These are phyloP conservation scores for Neodiprion pinetum DNA, from an alignment of 1,140 invertebrate genomes.

Conservation along the genomic window DNA sequence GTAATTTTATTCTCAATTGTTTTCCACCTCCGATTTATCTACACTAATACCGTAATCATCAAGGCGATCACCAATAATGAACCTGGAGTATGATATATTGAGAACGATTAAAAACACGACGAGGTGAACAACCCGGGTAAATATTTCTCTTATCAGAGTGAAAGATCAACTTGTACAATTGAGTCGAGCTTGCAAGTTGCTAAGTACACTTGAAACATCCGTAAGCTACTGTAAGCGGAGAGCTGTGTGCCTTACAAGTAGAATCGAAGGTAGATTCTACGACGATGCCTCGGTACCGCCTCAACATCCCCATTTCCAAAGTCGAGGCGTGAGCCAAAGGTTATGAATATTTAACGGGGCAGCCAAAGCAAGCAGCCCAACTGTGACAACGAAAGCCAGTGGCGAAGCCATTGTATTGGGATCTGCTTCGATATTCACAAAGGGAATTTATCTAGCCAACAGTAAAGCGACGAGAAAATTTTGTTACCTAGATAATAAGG, in stretches of 20 bases:
- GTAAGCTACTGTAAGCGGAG: too few relatives aligned
- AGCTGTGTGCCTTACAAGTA: background rate
- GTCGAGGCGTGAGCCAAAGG: background rate
- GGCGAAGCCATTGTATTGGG: background rate
- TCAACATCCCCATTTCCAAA: background rate
- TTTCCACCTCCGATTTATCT: too few relatives aligned
- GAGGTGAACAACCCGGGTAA: too few relatives aligned
- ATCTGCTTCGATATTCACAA: slow-evolving; percentile 1
- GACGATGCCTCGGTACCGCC: background rate
- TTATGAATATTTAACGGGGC: background rate
- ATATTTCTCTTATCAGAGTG: too few relatives aligned
- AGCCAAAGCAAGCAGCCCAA: background rate
- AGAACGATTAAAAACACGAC: too few relatives aligned
- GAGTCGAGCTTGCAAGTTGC: too few relatives aligned
- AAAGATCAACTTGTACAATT: too few relatives aligned
- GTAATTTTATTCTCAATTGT: too few relatives aligned
- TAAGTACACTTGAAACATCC: too few relatives aligned
- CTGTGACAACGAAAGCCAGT: background rate
- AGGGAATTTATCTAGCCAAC: background rate
- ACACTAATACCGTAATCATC: too few relatives aligned
- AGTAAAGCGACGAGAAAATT: background rate
- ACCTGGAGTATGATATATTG: too few relatives aligned
- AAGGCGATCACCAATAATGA: too few relatives aligned
- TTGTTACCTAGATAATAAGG: background rate
- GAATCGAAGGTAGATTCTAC: background rate